A percentile compares a stretch with the other conserved stretches of the same genome.
Evolutionary conservation across 1,140 invertebrate genomes (phyloP).

Genomic region (Solenopsis fugax): DNA sequence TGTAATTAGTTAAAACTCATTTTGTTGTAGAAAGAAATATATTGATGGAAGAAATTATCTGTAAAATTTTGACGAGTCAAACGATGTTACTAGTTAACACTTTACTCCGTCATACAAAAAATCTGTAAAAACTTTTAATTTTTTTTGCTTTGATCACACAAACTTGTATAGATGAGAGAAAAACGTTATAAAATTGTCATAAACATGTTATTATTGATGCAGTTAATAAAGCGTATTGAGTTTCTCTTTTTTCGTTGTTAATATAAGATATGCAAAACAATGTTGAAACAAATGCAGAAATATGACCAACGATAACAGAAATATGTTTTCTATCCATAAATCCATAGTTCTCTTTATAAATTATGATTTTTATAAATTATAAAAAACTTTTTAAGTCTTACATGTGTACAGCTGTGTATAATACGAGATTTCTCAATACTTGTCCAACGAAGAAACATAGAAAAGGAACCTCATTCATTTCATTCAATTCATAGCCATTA

Average conservation of each 20-base stretch:
- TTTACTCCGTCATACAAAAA: slow-evolving; percentile 27
- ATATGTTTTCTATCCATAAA: slow-evolving; percentile 15
- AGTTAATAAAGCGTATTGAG: slow-evolving; percentile 48
- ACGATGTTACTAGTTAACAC: slow-evolving; percentile 3
- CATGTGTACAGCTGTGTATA: slow-evolving; percentile 59
- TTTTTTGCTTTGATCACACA: slow-evolving; percentile 10
- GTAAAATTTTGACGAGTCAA: slow-evolving; percentile 32
- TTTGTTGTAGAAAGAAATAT: slow-evolving; percentile 7
- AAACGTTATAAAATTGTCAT: slow-evolving; percentile 13
- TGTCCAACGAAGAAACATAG: slow-evolving; percentile 61
- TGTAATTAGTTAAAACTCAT: slow-evolving; percentile 20
- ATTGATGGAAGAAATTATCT: slow-evolving; percentile 43
- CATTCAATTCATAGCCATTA: slow-evolving; percentile 74
- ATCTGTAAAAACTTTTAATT: not conserved
- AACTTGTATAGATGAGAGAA: slow-evolving; percentile 13
- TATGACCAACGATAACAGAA: slow-evolving; percentile 25
- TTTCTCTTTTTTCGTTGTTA: slow-evolving; percentile 43
- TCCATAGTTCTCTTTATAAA: slow-evolving; percentile 21
- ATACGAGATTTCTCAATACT: slow-evolving; percentile 62
- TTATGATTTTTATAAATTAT: slow-evolving; percentile 46
- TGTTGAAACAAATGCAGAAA: slow-evolving; percentile 52
- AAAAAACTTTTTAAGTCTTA: slow-evolving; percentile 48
- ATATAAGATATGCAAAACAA: slow-evolving; percentile 41
- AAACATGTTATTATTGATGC: slow-evolving; percentile 6
- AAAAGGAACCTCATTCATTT: slow-evolving; percentile 71